Evolutionary conservation across 2,888 invertebrate species (phyloP).

Genomic region (Trichogramma dendrolimi): DNA sequence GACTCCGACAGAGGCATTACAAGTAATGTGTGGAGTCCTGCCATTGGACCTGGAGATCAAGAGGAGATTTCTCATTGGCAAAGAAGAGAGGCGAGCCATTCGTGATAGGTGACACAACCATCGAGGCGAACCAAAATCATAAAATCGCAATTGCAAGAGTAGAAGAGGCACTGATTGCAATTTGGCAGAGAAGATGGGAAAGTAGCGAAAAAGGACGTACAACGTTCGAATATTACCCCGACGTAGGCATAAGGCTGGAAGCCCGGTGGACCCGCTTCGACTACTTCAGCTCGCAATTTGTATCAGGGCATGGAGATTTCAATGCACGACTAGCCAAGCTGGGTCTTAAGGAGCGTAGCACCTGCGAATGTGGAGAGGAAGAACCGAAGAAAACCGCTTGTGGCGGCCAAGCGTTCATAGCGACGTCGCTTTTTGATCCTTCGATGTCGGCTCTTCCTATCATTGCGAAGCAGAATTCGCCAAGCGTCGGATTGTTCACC

Average conservation of each 20-base stretch:
- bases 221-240: constrained; percentile 7
- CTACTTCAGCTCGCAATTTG: neutral
- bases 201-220: constrained; percentile 1
- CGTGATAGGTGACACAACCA: neutral
- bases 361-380: neutral
- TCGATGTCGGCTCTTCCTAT: constrained; percentile 74
- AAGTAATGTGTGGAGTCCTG: constrained; percentile 22
- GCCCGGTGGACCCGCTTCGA: neutral
- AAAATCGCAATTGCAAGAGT: neutral
- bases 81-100: neutral
- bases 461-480: constrained; percentile 70
- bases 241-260: constrained; percentile 1
- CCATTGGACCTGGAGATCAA: constrained; percentile 28
- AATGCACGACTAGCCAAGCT: too few species aligned
- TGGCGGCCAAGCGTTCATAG: constrained; percentile 64
- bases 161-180: neutral
- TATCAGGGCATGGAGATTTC: too few species aligned
- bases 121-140: neutral
- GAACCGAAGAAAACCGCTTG: constrained; percentile 61
- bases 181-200: constrained; percentile 16
- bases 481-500: constrained; percentile 71
- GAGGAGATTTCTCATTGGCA: neutral
- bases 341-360: too few species aligned
- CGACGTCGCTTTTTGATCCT: constrained; percentile 68
- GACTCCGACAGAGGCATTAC: constrained; percentile 23